Conservation (phyloP, 1,140 invertebrate genomes). For the Coelopa frigida region DNA sequence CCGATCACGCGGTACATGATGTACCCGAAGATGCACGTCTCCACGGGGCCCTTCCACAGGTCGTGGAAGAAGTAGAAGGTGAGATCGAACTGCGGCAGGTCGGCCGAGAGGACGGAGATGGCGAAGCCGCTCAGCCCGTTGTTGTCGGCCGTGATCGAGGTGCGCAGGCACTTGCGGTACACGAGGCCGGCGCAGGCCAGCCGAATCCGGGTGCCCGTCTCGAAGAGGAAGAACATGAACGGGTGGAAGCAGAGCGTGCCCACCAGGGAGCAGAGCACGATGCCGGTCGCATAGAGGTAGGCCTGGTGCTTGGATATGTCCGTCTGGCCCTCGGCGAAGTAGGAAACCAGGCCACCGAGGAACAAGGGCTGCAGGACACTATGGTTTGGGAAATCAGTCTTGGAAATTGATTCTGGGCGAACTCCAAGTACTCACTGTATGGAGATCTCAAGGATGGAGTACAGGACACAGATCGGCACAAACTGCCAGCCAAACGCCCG, state of each 20-base stretch:
- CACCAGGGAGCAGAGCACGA: conserved; percentile 51
- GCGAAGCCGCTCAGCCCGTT: conserved; percentile 71
- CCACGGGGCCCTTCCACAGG: conserved; percentile 33
- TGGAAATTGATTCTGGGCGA: background rate
- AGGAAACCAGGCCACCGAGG: conserved; percentile 57
- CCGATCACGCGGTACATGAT: conserved; percentile 48
- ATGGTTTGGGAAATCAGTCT: conserved; percentile 18
- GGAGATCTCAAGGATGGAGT: conserved; percentile 26
- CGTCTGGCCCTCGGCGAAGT: conserved; percentile 46
- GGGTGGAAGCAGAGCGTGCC: conserved; percentile 60
- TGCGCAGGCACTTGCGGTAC: conserved; percentile 52
- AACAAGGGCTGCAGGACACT: conserved; percentile 54
- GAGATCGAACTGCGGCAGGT: conserved; percentile 34
- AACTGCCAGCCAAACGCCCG: conserved; percentile 49
- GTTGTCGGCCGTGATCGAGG: conserved; percentile 53
- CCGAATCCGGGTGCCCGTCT: conserved; percentile 52
- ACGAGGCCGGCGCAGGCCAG: conserved; percentile 47
- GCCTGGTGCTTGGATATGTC: conserved; percentile 46
- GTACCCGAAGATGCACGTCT: conserved; percentile 47
- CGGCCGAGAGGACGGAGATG: conserved; percentile 71
- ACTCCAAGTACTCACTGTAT: conserved; percentile 24
- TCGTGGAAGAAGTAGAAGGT: conserved; percentile 33
- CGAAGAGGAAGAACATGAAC: conserved; percentile 57
- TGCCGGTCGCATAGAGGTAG: conserved; percentile 50
- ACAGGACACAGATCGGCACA: conserved; percentile 28